Conservation (phyloP, 2,113 vertebrate genomes). For the Lepidiolamprologus cunningtoni region DNA sequence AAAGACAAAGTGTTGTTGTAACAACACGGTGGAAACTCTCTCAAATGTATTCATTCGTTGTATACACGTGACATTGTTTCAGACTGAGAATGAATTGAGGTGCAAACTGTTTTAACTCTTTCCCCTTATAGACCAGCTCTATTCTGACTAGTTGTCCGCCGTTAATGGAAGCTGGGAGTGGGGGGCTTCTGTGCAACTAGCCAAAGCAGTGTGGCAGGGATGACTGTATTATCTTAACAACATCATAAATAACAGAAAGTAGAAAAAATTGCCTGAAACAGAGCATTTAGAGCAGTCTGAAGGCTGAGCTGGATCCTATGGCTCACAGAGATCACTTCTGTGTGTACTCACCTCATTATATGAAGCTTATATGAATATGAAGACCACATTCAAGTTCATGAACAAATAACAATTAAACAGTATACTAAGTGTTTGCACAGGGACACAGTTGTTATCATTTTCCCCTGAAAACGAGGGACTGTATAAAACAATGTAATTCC, state of each 20-base stretch:
- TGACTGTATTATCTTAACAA: neutral
- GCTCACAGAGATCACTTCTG: neutral
- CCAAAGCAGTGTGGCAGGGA: neutral
- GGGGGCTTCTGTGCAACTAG: neutral
- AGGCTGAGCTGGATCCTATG: neutral
- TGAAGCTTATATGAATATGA: neutral
- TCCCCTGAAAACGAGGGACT: neutral
- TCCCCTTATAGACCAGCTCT: neutral
- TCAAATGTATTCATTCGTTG: neutral
- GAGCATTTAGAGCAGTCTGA: neutral
- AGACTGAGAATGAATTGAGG: neutral
- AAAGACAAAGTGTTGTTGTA: neutral
- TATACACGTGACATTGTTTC: neutral
- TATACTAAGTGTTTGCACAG: neutral
- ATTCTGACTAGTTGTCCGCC: accelerated
- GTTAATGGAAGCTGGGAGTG: neutral
- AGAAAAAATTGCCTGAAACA: neutral
- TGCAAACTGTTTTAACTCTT: neutral
- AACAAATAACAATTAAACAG: neutral
- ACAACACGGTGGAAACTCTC: neutral
- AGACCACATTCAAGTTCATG: neutral
- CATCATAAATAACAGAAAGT: neutral
- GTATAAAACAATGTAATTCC: neutral
- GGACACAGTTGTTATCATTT: neutral
- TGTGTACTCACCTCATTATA: neutral